These are phyloP conservation scores for Dendrophyllia cribrosa DNA, from an alignment of 64 coral and sea anemone genomes.

Conservation along the genomic window DNA sequence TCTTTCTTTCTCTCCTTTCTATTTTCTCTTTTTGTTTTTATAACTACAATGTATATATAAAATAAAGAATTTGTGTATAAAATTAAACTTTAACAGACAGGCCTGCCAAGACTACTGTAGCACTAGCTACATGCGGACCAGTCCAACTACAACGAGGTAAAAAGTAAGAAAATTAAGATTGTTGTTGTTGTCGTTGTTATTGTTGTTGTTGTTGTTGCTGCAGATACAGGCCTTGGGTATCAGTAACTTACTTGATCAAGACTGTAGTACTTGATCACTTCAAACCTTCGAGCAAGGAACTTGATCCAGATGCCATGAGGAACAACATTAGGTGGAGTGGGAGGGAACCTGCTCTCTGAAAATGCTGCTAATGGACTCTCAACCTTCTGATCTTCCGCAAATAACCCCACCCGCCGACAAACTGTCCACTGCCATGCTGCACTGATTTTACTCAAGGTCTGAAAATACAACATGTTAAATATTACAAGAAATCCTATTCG, in stretches of 20 bases:
- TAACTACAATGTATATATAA: too few species aligned
- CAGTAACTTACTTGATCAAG: slow-evolving; percentile 77
- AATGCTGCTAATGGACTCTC: slow-evolving; percentile 88
- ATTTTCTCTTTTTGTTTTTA: too few species aligned
- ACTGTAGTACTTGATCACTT: slow-evolving; percentile 94
- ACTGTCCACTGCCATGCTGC: slow-evolving; percentile 99
- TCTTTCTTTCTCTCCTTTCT: too few species aligned
- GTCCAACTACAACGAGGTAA: too few species aligned
- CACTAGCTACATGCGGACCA: too few species aligned
- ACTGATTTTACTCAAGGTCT: slow-evolving; percentile 89
- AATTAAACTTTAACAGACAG: too few species aligned
- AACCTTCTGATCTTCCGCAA: slow-evolving; percentile 66
- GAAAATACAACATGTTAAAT: not conserved
- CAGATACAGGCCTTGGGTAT: not conserved
- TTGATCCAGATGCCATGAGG: slow-evolving; percentile 98
- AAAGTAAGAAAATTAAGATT: too few species aligned
- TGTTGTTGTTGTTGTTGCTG: too few species aligned
- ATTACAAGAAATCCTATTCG: too few species aligned
- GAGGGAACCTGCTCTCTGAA: slow-evolving; percentile 81
- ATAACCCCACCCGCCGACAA: slow-evolving; percentile 85
- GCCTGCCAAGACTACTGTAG: too few species aligned
- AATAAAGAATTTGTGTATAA: too few species aligned
- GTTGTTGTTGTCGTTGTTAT: too few species aligned
- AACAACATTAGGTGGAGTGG: slow-evolving; percentile 77
- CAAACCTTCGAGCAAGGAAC: slow-evolving; percentile 91